Conservation (phyloP, 2,888 invertebrate genomes). For the Dasysyrphus albostriatus region DNA sequence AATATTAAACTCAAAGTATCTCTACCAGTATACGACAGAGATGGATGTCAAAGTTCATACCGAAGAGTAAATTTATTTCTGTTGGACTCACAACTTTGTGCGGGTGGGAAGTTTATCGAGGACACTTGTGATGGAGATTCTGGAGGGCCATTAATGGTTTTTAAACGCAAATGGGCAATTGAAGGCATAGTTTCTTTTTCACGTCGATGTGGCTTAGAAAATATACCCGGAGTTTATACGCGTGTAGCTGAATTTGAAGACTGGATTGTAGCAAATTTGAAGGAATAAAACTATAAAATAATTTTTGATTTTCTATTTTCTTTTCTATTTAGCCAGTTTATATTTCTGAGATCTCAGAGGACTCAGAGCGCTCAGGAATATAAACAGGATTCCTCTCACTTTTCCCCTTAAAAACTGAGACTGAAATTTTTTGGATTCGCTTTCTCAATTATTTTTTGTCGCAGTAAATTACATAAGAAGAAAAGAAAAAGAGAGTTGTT, state of each 20-base stretch:
- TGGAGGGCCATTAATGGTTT: constrained; percentile 85
- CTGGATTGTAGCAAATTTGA: constrained; percentile 86
- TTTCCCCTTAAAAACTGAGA: too few relatives aligned
- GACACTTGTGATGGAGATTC: constrained; percentile 84
- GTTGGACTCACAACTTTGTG: constrained; percentile 72
- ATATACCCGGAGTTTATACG: constrained; percentile 88
- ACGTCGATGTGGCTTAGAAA: constrained; percentile 80
- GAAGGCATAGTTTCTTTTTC: constrained; percentile 84
- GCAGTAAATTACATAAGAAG: too few relatives aligned
- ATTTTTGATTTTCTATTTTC: neutral
- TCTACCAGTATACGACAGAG: constrained; percentile 83
- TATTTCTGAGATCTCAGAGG: too few relatives aligned
- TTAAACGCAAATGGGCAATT: constrained; percentile 58
- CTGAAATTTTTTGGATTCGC: too few relatives aligned
- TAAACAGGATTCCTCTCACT: too few relatives aligned
- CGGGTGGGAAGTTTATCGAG: constrained; percentile 80
- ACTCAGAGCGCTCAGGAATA: too few relatives aligned
- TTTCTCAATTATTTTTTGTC: too few relatives aligned
- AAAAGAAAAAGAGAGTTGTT: too few relatives aligned
- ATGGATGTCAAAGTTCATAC: constrained; percentile 81
- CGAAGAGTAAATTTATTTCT: constrained; percentile 44
- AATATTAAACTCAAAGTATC: constrained; percentile 79
- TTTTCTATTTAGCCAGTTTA: too few relatives aligned
- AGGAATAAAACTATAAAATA: constrained; percentile 77
- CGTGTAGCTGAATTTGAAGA: constrained; percentile 85